Conservation (phyloP, 2,888 invertebrate genomes). For the Fissipunctia ypsillon region DNA sequence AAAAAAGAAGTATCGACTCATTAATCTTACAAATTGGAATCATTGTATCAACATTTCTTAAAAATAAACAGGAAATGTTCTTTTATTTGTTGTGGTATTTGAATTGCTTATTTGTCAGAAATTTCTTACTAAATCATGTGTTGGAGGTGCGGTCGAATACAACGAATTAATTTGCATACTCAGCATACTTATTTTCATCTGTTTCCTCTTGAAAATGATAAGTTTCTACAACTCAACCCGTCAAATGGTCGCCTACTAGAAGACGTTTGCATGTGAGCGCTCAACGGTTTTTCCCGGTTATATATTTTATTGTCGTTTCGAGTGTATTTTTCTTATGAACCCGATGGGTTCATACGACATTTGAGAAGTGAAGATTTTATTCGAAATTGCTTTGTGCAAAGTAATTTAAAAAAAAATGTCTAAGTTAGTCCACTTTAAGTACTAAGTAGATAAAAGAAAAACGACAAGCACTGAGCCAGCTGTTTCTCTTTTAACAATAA, state of each 20-base stretch:
- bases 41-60: constrained; percentile 25
- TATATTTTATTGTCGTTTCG: too few relatives aligned
- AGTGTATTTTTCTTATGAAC: too few relatives aligned
- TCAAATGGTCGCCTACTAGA: too few relatives aligned
- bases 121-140: background rate
- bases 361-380: too few relatives aligned
- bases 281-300: too few relatives aligned
- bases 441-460: background rate
- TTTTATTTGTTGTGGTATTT: constrained; percentile 8
- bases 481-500: constrained; percentile 18
- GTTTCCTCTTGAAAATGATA: background rate
- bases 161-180: background rate
- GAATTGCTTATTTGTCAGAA: constrained; percentile 3
- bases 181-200: background rate
- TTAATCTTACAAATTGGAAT: constrained; percentile 46
- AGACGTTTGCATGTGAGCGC: too few relatives aligned
- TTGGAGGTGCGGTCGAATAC: background rate
- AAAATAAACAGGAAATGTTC: constrained; percentile 6
- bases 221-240: background rate
- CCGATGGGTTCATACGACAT: too few relatives aligned
- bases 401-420: background rate
- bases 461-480: background rate
- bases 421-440: too few relatives aligned
- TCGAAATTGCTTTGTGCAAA: background rate
- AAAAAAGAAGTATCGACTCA: constrained; percentile 42